Conservation (phyloP, 2,797 vertebrate genomes). For the Malacoraja senta region DNA sequence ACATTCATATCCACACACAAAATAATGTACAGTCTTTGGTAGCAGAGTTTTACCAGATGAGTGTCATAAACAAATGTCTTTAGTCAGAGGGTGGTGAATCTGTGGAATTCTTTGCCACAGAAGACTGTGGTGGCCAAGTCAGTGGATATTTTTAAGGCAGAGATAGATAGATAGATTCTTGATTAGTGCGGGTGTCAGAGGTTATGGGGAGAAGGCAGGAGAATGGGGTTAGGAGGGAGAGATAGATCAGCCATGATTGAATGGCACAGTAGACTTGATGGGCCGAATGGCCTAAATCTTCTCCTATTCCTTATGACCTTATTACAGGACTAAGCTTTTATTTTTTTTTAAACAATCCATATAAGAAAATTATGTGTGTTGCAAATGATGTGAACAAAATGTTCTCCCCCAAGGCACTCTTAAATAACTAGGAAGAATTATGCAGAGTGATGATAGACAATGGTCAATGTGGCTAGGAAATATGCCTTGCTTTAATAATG, state of each 20-base stretch:
- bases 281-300: too few relatives aligned
- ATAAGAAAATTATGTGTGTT: background rate
- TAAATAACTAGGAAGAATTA: background rate
- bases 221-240: too few relatives aligned
- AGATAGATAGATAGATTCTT: too few relatives aligned
- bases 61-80: background rate
- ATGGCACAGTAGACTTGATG: too few relatives aligned
- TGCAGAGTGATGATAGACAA: background rate
- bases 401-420: background rate
- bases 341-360: background rate
- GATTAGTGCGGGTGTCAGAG: too few relatives aligned
- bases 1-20: background rate
- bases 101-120: too few relatives aligned
- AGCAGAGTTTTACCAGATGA: background rate
- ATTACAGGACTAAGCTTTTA: background rate
- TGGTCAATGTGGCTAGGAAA: background rate
- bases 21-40: background rate
- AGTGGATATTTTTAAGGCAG: too few relatives aligned
- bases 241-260: too few relatives aligned
- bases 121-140: too few relatives aligned
- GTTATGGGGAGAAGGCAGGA: too few relatives aligned
- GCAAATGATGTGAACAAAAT: background rate
- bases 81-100: too few relatives aligned
- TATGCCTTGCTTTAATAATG: background rate
- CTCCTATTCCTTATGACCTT: background rate